A percentile compares a stretch with the other conserved stretches of the same genome.
Evolutionary conservation across 2,888 invertebrate species (phyloP).

Genomic region (Metalampra italica): DNA sequence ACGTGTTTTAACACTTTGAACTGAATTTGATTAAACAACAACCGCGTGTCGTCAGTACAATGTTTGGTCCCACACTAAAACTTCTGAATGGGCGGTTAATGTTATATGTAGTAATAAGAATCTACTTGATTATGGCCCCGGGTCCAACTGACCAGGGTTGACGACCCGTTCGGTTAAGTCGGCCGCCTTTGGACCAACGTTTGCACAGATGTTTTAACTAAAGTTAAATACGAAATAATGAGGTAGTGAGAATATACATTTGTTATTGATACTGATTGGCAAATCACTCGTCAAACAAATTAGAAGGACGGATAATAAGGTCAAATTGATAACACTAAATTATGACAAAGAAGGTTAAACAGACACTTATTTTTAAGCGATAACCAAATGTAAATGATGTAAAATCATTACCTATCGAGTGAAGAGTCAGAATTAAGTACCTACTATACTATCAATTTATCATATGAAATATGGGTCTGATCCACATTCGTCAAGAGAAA

Average conservation of each 20-base stretch:
- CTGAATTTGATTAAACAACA: conserved; percentile 13
- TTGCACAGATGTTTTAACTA: conserved; percentile 27
- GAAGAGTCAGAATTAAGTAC: too few species aligned
- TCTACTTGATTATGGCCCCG: conserved; percentile 30
- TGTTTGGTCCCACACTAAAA: conserved; percentile 54
- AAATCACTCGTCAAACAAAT: neutral
- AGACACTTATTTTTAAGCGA: too few species aligned
- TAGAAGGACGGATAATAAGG: neutral
- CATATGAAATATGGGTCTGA: too few species aligned
- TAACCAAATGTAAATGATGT: too few species aligned
- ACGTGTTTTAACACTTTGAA: conserved; percentile 5
- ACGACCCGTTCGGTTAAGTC: conserved; percentile 8
- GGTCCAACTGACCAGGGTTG: conserved; percentile 34
- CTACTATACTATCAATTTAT: too few species aligned
- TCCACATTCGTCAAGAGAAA: too few species aligned
- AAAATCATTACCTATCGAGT: too few species aligned
- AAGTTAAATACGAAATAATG: conserved; percentile 7
- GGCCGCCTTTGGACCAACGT: conserved; percentile 9
- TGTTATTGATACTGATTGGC: conserved; percentile 4
- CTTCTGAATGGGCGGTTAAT: conserved; percentile 45
- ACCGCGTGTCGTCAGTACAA: conserved; percentile 52
- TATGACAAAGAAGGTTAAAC: too few species aligned
- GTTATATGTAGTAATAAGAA: conserved; percentile 43
- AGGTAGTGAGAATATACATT: neutral
- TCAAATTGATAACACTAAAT: neutral